Base-by-base conservation (phyloP, 92 coral and sea anemone genomes). In the Actinernus sp. region DNA sequence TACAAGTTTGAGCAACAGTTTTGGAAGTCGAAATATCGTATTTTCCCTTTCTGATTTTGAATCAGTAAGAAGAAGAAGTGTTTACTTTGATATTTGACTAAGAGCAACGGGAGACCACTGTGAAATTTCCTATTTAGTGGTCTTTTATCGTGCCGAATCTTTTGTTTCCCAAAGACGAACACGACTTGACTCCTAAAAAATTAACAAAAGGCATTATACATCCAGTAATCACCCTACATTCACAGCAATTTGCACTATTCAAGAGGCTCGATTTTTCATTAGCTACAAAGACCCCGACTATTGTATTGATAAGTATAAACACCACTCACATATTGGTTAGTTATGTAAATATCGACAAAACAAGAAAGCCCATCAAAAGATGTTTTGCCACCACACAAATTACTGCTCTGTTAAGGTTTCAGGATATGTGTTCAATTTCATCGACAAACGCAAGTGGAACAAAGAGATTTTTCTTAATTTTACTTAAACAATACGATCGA, bases 211-310 rank as follows among this genome's bases (percentile, higher is more conserved):
- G 63, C 47, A 58, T 86, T 90, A 87, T 90, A 37, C 62, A 58
- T 40, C 59, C 81, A 45, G 92, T 81, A 65, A 71, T 45, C 48
- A 73, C 75, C 39, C 45, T 51, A 82, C 88, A 79, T 74, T 81
- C 83, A 64, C 32, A 77, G 92, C 74, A 90, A 90, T 86, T 86
- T 90, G 84, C 38, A 69, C 92, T 72, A 86, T 90, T 86, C 79
- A 81, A 24, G 55, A 63, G 65, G 71, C 43, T 59, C 49, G 92
- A 65, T 81, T 86, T 90, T 86, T 86, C 97, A 90, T 86, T 86
- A 86, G 86, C 51, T 74, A 27, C 36, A 74, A 86, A 73, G 68
- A 45, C 79, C 52, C n/a, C 33, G 50, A 10, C 53, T 76, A 44
- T 75, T 86, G 70, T 82, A 65, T 76, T 45, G 56, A 23, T 19